Evolutionary conservation across 2,113 vertebrate species (phyloP).

Genomic region (human): GRCh38 chr1:67190501-67191000

Average conservation of each 20-base stretch:
- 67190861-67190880: neutral
- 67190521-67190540: neutral
- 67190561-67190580: neutral
- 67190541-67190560: neutral
- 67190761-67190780: neutral
- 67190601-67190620: neutral
- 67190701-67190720: neutral
- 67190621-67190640: neutral
- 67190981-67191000: neutral
- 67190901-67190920: neutral
- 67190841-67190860: neutral
- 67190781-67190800: neutral
- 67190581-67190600: conserved; percentile 8
- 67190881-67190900: neutral
- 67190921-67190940: neutral
- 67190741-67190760: neutral
- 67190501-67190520: neutral
- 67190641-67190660: conserved; percentile 35
- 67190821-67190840: neutral
- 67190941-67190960: neutral
- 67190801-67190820: neutral
- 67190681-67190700: neutral
- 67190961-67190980: neutral
- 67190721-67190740: neutral
- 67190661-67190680: neutral